Evolutionary conservation across 2,888 invertebrate genomes (phyloP).

Genomic region (Cybosia mesomella): DNA sequence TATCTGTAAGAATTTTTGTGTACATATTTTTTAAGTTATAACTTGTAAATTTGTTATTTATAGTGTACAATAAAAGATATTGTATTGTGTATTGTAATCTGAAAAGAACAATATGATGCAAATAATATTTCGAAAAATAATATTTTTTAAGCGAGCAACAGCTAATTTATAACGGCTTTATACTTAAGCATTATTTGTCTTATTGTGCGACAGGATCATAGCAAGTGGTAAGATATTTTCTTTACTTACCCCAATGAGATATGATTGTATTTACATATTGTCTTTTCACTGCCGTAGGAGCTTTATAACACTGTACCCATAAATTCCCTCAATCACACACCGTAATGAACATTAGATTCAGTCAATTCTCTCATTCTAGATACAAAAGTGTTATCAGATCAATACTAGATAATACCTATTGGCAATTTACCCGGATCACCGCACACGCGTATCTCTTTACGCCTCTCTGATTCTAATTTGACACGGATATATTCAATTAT

Average conservation of each 20-base stretch:
- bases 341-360: slow-evolving; percentile 12
- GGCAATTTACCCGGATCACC: slow-evolving; percentile 59
- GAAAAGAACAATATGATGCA: too few species aligned
- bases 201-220: background rate
- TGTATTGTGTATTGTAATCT: too few species aligned
- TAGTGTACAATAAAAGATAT: too few species aligned
- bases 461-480: slow-evolving; percentile 57
- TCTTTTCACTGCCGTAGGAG: background rate
- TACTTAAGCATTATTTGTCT: background rate
- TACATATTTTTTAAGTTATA: too few species aligned
- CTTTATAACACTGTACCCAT: background rate
- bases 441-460: slow-evolving; percentile 58
- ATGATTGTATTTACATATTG: too few species aligned
- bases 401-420: slow-evolving; percentile 40
- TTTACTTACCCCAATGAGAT: too few species aligned
- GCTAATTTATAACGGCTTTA: too few species aligned
- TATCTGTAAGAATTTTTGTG: too few species aligned
- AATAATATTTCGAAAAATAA: too few species aligned
- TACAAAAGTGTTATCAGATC: slow-evolving; percentile 46
- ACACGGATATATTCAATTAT: slow-evolving; percentile 45
- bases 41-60: too few species aligned
- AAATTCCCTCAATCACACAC: background rate
- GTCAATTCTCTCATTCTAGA: slow-evolving; percentile 18
- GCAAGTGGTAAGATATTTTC: background rate
- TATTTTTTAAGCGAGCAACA: too few species aligned